Evolutionary conservation across 2,888 invertebrate species (phyloP), one percentile per base, ranked within the genome.

Genomic region (Epicampocera succincta): DNA sequence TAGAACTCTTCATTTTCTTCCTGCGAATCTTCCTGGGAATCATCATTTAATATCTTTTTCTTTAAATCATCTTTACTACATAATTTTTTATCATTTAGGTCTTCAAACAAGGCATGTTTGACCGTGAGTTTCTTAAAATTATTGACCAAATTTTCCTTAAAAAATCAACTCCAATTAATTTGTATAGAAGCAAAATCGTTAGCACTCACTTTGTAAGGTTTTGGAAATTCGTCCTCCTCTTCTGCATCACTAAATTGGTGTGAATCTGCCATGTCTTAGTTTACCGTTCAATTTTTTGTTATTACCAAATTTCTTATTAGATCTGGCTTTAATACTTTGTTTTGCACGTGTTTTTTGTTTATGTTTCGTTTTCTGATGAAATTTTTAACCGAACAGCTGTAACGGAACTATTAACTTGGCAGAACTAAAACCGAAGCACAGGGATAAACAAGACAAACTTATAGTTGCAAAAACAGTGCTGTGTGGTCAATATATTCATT

Each of bases 201-300:
- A 11, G 13, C n/a, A 54, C 78, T 21, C 19, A 84, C 84, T 19
- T 83, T 84, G 50, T 80, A 84, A 0, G 76, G 69, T 8, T 29
- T 44, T 21, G 83, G 80, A 42, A 58, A 80, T 50, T 84, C 83
- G 5, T 87, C 87, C 17, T 90, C 90, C 61, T 90, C 90, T 13
- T 91, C 90, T 0, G 90, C 88, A 84, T 91, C 91, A 77, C 90
- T 91, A 78, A 87, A 91, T 80, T 90, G 90, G 76, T 90, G 90
- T 33, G 77, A 80, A 60, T 87, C 82, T 17, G 71, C 80, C 87
- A 86, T 87, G 25, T 11, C 52, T 52, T 19, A 40, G 8, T 8
- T 33, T 0, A 1, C 5, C 2, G 29, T 9, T 6, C n/a, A 54
- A 52, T 13, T 4, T 21, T 9, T 21, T 48, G 29, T 9, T 33